These are phyloP conservation scores for Caenorhabditis sp. DNA, from an alignment of 2,888 invertebrate species.

Conservation along the genomic window DNA sequence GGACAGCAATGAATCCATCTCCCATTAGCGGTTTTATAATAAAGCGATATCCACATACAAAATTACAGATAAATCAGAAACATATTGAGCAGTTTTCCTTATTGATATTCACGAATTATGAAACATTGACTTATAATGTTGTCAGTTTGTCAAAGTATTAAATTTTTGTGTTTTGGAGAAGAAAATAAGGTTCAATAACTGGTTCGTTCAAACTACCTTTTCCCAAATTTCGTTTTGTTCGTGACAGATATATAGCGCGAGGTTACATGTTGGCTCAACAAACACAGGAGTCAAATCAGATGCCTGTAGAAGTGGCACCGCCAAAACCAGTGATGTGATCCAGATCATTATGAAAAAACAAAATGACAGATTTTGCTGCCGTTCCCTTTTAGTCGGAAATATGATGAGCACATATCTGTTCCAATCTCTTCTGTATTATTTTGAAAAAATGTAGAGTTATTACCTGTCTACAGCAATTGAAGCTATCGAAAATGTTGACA, in stretches of 20 bases:
- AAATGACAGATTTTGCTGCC: conserved; percentile 80
- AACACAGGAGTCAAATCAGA: conserved; percentile 73
- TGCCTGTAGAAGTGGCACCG: conserved; percentile 75
- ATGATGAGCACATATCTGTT: conserved; percentile 78
- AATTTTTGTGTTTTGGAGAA: too few relatives aligned
- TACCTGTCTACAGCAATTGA: conserved; percentile 84
- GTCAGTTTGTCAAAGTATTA: too few relatives aligned
- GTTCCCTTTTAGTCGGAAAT: conserved; percentile 77
- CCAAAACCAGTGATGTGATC: conserved; percentile 80
- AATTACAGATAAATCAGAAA: too few relatives aligned
- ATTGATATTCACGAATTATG: too few relatives aligned
- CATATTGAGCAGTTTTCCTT: too few relatives aligned
- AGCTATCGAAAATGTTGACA: conserved; percentile 93
- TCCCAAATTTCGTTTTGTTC: conserved; percentile 78
- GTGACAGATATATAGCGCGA: conserved; percentile 74
- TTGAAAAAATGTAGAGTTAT: background rate
- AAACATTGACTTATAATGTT: too few relatives aligned
- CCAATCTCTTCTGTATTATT: background rate
- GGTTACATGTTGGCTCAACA: conserved; percentile 67
- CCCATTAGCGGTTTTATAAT: too few relatives aligned
- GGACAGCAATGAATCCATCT: too few relatives aligned
- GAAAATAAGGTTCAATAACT: too few relatives aligned
- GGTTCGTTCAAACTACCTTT: too few relatives aligned
- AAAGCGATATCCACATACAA: too few relatives aligned
- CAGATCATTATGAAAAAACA: conserved; percentile 81